A percentile compares a stretch with the other conserved stretches of the same genome.
phyloP scores from a whole-genome alignment of 2,888 invertebrate species.

The Acrobasis repandana region DNA sequence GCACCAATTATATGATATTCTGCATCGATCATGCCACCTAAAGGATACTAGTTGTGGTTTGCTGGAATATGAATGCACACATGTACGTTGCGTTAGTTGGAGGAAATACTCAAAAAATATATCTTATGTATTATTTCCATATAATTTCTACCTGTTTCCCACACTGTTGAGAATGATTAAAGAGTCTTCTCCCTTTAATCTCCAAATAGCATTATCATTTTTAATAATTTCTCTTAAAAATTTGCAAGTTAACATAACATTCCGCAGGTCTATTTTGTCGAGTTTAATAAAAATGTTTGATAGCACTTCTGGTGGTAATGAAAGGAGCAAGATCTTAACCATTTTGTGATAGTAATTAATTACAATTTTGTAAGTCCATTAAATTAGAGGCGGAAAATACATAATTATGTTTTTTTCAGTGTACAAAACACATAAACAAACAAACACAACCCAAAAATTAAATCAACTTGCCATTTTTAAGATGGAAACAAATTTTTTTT shows the following conservation, averaged over 20 bases:
- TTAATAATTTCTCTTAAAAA: constrained; percentile 50
- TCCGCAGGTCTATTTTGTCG: constrained; percentile 50
- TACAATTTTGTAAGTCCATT: no score
- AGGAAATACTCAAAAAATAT: not conserved
- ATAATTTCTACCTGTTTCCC: constrained; percentile 38
- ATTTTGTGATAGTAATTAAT: not conserved
- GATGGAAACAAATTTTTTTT: no score
- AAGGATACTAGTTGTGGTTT: constrained; percentile 29
- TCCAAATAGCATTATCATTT: constrained; percentile 62
- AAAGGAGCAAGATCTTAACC: constrained; percentile 3
- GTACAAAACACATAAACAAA: not conserved
- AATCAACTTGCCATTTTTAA: not conserved
- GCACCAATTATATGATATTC: constrained; percentile 68
- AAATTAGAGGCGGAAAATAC: not conserved
- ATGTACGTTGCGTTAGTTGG: not conserved
- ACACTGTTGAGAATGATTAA: constrained; percentile 43
- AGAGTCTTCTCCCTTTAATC: constrained; percentile 39
- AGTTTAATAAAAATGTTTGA: constrained; percentile 56
- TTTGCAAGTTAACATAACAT: constrained; percentile 66
- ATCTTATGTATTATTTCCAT: not conserved
- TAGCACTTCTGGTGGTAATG: constrained; percentile 63
- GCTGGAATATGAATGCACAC: constrained; percentile 34
- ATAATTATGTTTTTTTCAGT: not conserved
- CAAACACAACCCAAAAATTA: not conserved
- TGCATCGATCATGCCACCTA: constrained; percentile 55